A percentile compares a stretch with the other conserved stretches of the same genome.
These are phyloP conservation scores for Orestias chungarensis DNA, from an alignment of 2,797 vertebrate genomes.

Conservation along the genomic window DNA sequence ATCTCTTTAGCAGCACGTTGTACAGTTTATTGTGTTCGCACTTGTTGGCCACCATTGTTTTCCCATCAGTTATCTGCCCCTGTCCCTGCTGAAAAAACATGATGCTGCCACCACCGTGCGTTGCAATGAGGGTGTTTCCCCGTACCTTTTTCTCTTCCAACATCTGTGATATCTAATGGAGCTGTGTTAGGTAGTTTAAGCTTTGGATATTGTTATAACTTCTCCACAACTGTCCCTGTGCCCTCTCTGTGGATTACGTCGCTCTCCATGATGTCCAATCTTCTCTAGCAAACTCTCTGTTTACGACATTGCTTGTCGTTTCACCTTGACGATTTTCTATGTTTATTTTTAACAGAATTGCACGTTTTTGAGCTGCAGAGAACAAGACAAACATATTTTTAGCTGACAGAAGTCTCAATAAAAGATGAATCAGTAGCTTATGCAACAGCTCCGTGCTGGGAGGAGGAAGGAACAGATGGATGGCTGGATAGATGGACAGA, in stretches of 20 bases:
- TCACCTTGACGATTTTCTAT: constrained; percentile 10
- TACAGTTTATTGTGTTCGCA: too few species aligned
- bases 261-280: neutral
- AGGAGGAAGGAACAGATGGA: constrained; percentile 22
- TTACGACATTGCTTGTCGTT: neutral
- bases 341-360: constrained; percentile 36
- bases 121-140: neutral
- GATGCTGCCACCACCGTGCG: neutral
- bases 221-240: neutral
- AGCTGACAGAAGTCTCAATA: constrained; percentile 61
- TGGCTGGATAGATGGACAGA: constrained; percentile 25
- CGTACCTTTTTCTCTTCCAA: neutral
- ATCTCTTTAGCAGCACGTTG: too few species aligned
- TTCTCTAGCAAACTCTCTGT: neutral
- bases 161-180: neutral
- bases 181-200: neutral
- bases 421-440: constrained; percentile 68
- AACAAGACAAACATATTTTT: constrained; percentile 63
- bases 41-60: too few species aligned
- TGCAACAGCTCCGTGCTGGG: constrained; percentile 56
- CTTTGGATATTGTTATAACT: neutral
- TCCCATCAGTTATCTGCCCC: neutral
- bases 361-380: constrained; percentile 49
- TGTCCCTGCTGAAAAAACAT: neutral
- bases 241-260: neutral